These are phyloP conservation scores for Seriola rivoliana DNA, from an alignment of 2,113 vertebrate species.

Conservation along the genomic window DNA sequence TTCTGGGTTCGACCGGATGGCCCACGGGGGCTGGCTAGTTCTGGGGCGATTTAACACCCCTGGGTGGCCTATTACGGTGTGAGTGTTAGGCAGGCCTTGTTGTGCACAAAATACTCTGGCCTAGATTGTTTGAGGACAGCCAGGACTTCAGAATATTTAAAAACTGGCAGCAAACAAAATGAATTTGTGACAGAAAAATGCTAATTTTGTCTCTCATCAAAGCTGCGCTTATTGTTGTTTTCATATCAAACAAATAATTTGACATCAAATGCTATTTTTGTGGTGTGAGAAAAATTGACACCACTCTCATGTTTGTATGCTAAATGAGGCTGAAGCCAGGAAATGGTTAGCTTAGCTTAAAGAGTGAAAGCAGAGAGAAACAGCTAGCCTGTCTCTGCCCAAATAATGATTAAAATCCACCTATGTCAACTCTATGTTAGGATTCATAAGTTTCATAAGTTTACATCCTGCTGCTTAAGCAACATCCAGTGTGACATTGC, in stretches of 20 bases:
- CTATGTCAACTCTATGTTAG: no score
- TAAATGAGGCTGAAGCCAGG: no score
- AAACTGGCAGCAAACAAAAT: neutral
- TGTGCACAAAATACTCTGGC: neutral
- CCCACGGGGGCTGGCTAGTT: conserved; percentile 23
- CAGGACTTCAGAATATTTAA: conserved; percentile 1
- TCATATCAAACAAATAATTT: neutral
- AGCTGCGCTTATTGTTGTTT: neutral
- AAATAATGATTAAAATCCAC: neutral
- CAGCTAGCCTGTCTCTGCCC: no score
- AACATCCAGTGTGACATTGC: no score
- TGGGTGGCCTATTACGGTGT: conserved; percentile 47
- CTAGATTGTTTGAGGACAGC: neutral
- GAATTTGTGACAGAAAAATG: neutral
- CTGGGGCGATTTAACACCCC: conserved; percentile 51
- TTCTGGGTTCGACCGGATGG: conserved; percentile 56
- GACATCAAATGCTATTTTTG: neutral
- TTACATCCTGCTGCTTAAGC: no score
- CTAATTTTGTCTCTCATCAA: neutral
- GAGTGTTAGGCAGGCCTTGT: neutral
- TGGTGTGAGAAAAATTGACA: no score
- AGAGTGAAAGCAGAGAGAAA: no score
- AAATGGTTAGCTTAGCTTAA: no score
- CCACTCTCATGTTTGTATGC: no score
- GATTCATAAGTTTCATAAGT: no score